phyloP scores from a whole-genome alignment of 2,113 vertebrate species.

The Tragelaphus strepsiceros region DNA sequence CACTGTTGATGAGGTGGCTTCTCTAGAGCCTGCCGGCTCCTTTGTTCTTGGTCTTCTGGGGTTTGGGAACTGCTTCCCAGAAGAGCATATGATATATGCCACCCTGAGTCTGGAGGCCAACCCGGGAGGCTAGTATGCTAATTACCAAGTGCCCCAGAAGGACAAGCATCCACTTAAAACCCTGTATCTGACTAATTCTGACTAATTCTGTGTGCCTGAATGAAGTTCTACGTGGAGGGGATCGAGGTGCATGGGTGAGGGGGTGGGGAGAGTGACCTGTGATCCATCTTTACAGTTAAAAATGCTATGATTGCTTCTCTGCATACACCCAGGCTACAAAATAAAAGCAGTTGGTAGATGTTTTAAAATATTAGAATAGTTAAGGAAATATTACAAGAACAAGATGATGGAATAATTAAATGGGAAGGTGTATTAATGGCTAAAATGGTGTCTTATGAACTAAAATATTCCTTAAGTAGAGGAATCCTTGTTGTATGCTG shows the following conservation, averaged over 20 bases:
- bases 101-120: background rate
- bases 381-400: background rate
- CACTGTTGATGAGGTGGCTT: conserved; percentile 72
- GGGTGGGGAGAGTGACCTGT: background rate
- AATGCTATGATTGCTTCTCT: background rate
- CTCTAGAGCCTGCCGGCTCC: conserved; percentile 70
- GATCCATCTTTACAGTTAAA: background rate
- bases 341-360: background rate
- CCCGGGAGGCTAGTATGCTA: background rate
- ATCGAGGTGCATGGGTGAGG: rapidly evolving
- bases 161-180: background rate
- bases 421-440: background rate
- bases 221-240: background rate
- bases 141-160: background rate
- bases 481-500: background rate
- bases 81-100: background rate
- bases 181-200: background rate
- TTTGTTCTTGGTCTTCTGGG: conserved; percentile 51
- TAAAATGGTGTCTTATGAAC: background rate
- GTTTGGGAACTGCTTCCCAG: background rate
- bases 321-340: background rate
- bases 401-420: background rate
- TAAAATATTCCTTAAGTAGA: background rate
- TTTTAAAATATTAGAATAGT: conserved; percentile 17
- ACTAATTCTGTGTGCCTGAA: background rate